Conservation (phyloP, 92 coral and sea anemone species). For the Zoanthus solanderi region DNA sequence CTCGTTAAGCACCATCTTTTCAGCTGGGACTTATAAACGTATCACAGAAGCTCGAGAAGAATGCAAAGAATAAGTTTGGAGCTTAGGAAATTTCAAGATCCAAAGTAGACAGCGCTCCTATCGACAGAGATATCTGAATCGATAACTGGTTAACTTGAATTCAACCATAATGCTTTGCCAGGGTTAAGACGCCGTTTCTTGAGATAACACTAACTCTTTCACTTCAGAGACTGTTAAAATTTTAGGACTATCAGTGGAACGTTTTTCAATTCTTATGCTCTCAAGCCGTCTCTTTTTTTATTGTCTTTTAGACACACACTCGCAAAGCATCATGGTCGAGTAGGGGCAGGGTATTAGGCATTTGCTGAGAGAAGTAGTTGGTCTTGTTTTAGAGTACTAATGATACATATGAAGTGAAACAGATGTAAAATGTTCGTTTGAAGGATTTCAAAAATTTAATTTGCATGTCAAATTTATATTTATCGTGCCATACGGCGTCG, state of each 20-base stretch:
- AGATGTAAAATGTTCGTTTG: too few species aligned
- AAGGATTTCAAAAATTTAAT: too few species aligned
- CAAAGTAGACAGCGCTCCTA: background rate
- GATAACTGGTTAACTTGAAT: background rate
- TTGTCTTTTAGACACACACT: background rate
- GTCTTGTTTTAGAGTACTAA: background rate
- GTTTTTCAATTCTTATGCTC: background rate
- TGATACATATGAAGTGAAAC: too few species aligned
- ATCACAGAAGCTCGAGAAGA: background rate
- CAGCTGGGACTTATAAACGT: constrained; percentile 93
- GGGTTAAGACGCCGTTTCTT: background rate
- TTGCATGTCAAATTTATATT: too few species aligned
- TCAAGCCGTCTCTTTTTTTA: background rate
- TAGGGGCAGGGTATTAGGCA: background rate
- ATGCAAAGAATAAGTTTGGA: background rate
- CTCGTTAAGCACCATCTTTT: constrained; percentile 95
- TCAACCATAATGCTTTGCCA: constrained; percentile 11
- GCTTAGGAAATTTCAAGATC: background rate
- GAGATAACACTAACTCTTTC: background rate
- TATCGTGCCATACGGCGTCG: too few species aligned
- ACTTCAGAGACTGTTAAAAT: background rate
- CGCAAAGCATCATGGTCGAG: background rate
- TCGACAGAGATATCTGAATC: background rate
- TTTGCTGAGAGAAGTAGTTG: background rate
- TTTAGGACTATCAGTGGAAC: background rate